Base-by-base conservation (phyloP, 2,113 vertebrate species). In the Crotophaga sulcirostris region DNA sequence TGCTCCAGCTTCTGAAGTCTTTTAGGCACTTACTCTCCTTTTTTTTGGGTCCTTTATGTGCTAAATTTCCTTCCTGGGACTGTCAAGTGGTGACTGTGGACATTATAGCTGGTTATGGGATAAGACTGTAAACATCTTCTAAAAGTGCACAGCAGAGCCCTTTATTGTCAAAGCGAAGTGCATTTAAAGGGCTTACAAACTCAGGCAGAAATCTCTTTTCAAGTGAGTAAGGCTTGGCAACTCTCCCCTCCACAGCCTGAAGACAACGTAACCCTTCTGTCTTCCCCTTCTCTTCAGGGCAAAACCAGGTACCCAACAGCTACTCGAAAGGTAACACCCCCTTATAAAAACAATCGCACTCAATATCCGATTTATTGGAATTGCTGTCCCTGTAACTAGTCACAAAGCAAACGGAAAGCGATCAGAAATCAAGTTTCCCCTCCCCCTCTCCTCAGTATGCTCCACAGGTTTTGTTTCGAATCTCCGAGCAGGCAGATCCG, bases 131-230 rank as follows among this genome's bases (percentile, higher is more conserved):
- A 95, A 92, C 58, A 86, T 89, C 49, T 78, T 77, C 54, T 92
- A 80, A 69, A 84, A 90, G 93, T 2, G 12, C n/a, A 33, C 31
- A 66, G 90, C 86, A 84, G 45, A 94, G 88, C 12, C 66, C 69
- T 92, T 94, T 70, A 92, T 68, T 84, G 87, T 86, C 66, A 92
- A 89, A 93, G 86, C 63, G 73, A 94, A 94, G 93, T 89, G 88
- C 66, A 56, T 92, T 78, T 79, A 25, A 84, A 95, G 80, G 12
- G 40, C 69, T 92, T 93, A 72, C 88, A 87, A 96, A 87, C 23
- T 94, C 83, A 79, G 51, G 79, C 90, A 93, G 89, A 80, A 86
- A 78, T 87, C 60, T 78, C 79, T 44, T 94, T 92, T 60, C 88
- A 93, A 94, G 75, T 64, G 69, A 78, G 36, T 72, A 75, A 90